A percentile compares a stretch with the other conserved stretches of the same genome.
Conservation (phyloP, 2,888 invertebrate genomes). For the Acronicta alni region DNA sequence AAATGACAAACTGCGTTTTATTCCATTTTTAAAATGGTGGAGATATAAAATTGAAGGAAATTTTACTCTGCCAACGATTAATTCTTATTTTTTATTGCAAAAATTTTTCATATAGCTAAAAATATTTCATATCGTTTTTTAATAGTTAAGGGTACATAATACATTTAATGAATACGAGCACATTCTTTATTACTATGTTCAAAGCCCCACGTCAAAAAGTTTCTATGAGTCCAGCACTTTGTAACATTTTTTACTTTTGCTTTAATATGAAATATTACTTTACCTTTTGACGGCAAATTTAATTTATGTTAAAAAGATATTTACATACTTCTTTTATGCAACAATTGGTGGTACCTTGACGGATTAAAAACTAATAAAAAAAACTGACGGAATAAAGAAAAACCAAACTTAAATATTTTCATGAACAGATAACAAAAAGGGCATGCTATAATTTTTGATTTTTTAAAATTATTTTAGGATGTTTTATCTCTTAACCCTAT, state of each 20-base stretch:
- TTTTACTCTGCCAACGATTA: neutral
- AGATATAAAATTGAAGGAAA: neutral
- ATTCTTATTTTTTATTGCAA: neutral
- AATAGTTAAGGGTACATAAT: too few species aligned
- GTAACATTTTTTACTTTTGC: constrained; percentile 16
- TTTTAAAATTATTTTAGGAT: too few species aligned
- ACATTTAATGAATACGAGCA: constrained; percentile 10
- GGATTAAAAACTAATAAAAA: too few species aligned
- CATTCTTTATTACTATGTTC: constrained; percentile 2
- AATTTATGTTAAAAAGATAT: neutral
- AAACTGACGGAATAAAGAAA: neutral
- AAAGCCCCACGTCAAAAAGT: constrained; percentile 27
- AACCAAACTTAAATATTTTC: neutral
- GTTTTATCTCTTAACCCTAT: too few species aligned
- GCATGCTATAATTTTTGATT: too few species aligned
- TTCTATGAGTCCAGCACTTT: constrained; percentile 14
- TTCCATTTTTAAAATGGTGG: constrained; percentile 21
- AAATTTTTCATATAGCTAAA: neutral
- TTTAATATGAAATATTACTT: constrained; percentile 22
- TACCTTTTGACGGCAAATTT: constrained; percentile 3
- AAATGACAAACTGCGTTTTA: constrained; percentile 34
- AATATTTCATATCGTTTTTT: too few species aligned
- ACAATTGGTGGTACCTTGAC: too few species aligned
- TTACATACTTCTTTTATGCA: too few species aligned
- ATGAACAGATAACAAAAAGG: too few species aligned